phyloP scores from a whole-genome alignment of 2,113 vertebrate species.

The Eurypyga helias region DNA sequence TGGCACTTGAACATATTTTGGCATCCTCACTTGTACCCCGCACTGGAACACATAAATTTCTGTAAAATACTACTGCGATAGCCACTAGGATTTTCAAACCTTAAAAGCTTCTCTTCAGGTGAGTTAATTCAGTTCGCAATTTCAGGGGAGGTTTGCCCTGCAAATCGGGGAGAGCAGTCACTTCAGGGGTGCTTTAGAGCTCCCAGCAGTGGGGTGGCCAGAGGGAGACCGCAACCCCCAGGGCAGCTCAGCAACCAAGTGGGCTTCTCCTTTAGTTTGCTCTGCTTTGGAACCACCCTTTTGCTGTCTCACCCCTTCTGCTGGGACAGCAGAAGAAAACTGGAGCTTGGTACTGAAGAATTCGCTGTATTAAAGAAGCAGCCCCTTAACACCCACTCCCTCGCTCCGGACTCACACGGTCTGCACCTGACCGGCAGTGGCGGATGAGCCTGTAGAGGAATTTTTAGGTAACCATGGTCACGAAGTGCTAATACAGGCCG shows the following conservation, averaged over 20 bases:
- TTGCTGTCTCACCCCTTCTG: not conserved
- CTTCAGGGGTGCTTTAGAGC: not conserved
- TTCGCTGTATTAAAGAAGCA: not conserved
- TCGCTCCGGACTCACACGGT: rapidly evolving
- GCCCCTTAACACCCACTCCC: not conserved
- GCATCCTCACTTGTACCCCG: rapidly evolving
- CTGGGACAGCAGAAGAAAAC: not conserved
- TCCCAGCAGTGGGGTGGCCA: rapidly evolving
- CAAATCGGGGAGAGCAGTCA: rapidly evolving
- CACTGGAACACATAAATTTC: not conserved
- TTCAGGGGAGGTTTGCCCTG: not conserved
- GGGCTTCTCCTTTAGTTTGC: not conserved
- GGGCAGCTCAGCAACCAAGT: no score
- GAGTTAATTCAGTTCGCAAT: not conserved
- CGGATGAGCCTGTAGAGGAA: no score
- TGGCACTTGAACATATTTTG: not conserved
- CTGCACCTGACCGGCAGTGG: not conserved
- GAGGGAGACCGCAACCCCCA: no score
- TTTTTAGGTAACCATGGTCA: no score
- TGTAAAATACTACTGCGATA: not conserved
- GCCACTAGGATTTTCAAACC: not conserved
- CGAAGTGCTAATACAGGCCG: no score
- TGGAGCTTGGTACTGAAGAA: not conserved
- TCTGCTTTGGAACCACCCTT: not conserved
- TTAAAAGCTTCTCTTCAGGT: not conserved